A percentile compares a stretch with the other conserved stretches of the same genome.
Conservation (phyloP, 2,797 vertebrate genomes). For the Tangara arthus region DNA sequence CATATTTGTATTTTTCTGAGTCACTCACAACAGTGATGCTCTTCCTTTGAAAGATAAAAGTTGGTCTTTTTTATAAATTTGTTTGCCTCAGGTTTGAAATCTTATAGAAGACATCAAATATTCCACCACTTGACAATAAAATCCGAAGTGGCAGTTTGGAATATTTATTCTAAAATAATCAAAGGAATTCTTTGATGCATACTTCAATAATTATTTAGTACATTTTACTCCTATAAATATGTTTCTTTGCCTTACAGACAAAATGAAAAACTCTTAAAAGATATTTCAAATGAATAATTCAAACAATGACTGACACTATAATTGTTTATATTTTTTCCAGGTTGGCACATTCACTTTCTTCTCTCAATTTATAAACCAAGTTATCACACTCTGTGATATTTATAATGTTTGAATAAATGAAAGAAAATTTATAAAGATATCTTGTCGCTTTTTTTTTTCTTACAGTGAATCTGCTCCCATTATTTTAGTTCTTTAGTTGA, state of each 20-base stretch:
- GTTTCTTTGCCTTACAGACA: conserved; percentile 30
- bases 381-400: conserved; percentile 16
- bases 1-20: neutral
- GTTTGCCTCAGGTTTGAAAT: conserved; percentile 24
- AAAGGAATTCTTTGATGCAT: conserved; percentile 45
- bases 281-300: conserved; percentile 57
- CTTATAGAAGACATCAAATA: conserved; percentile 37
- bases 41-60: conserved; percentile 32
- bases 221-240: conserved; percentile 38
- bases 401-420: conserved; percentile 12
- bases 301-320: conserved; percentile 48
- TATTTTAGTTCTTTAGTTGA: conserved; percentile 56
- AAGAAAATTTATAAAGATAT: neutral
- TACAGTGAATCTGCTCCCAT: neutral
- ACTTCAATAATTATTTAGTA: conserved; percentile 49
- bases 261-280: conserved; percentile 49
- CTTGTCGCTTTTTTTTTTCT: neutral
- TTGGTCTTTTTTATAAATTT: neutral
- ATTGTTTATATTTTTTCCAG: conserved; percentile 40
- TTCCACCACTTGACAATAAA: conserved; percentile 30
- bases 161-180: conserved; percentile 51
- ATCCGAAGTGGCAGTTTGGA: neutral
- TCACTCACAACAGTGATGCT: neutral
- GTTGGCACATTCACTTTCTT: conserved; percentile 9
- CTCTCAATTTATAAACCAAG: conserved; percentile 34